A percentile compares a stretch with the other conserved stretches of the same genome.
Evolutionary conservation across 1,140 invertebrate genomes (phyloP).

Genomic region (Drosophila miranda): DNA sequence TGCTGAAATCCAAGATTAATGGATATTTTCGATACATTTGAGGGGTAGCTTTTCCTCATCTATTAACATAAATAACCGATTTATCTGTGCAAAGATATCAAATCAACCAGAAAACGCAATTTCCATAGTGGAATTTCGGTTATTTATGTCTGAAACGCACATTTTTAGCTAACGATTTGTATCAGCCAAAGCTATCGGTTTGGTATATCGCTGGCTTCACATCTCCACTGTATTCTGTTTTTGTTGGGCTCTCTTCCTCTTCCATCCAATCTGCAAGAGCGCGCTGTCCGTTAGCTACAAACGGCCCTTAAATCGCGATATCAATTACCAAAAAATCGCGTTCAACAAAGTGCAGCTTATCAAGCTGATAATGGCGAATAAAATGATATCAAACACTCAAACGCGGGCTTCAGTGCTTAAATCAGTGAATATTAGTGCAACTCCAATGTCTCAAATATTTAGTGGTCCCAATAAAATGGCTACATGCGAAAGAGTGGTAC

Average conservation of each 20-base stretch:
- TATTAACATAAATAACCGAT: too few species aligned
- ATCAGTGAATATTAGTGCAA: constrained; percentile 51
- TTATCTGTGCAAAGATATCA: too few species aligned
- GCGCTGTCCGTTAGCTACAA: constrained; percentile 34
- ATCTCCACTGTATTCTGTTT: constrained; percentile 21
- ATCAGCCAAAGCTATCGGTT: constrained; percentile 5
- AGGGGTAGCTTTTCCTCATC: too few species aligned
- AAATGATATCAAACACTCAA: constrained; percentile 13
- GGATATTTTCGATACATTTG: neutral
- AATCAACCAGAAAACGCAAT: too few species aligned
- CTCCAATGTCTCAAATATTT: constrained; percentile 63
- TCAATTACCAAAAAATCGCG: constrained; percentile 26
- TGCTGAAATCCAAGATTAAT: too few species aligned
- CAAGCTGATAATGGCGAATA: constrained; percentile 19
- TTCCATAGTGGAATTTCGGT: too few species aligned
- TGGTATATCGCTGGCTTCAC: constrained; percentile 10
- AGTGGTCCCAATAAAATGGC: constrained; percentile 60
- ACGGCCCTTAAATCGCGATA: constrained; percentile 28
- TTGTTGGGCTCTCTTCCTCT: constrained; percentile 35
- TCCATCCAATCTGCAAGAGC: constrained; percentile 30
- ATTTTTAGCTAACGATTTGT: too few species aligned
- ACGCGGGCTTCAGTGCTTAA: constrained; percentile 21
- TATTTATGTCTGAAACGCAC: too few species aligned
- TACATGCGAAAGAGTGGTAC: constrained; percentile 72
- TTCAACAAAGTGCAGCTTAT: neutral